A percentile compares a stretch with the other conserved stretches of the same genome.
These are phyloP conservation scores for Cataglyphis livida DNA, from an alignment of 2,888 invertebrate species.

Conservation along the genomic window DNA sequence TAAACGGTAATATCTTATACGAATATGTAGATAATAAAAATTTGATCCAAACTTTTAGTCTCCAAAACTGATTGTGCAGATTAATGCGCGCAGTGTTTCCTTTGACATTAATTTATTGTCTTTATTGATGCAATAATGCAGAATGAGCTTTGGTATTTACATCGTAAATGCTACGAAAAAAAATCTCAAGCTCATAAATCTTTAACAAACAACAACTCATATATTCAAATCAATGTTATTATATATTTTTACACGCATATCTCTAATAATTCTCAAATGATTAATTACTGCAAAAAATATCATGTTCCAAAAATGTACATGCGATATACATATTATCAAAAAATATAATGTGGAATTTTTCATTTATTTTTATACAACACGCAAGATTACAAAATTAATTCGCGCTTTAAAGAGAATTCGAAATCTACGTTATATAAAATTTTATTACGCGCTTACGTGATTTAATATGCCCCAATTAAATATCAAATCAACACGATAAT, in stretches of 20 bases:
- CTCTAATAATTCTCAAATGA: slow-evolving; percentile 20
- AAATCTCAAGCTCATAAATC: neutral
- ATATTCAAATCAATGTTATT: slow-evolving; percentile 18
- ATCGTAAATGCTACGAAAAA: neutral
- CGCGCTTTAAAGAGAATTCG: slow-evolving; percentile 5
- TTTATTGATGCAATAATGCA: neutral
- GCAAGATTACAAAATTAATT: slow-evolving; percentile 27
- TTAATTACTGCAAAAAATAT: slow-evolving; percentile 22
- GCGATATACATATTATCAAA: neutral
- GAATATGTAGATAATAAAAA: slow-evolving; percentile 39
- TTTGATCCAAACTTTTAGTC: neutral
- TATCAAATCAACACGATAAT: neutral
- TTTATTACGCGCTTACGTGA: neutral
- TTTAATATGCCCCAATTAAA: neutral
- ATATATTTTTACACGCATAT: neutral
- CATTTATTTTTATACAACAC: slow-evolving; percentile 11
- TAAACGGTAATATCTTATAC: slow-evolving; percentile 17
- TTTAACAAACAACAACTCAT: neutral
- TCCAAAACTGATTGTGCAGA: slow-evolving; percentile 21
- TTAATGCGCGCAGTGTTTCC: slow-evolving; percentile 1
- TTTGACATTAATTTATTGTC: slow-evolving; percentile 37
- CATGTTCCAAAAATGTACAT: neutral
- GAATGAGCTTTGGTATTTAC: neutral
- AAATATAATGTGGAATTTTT: slow-evolving; percentile 5
- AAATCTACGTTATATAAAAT: neutral